Percentiles rank a stretch among this genome's conserved stretches.
Conservation (phyloP, 2,113 vertebrate species). For the Elaphurus davidianus region DNA sequence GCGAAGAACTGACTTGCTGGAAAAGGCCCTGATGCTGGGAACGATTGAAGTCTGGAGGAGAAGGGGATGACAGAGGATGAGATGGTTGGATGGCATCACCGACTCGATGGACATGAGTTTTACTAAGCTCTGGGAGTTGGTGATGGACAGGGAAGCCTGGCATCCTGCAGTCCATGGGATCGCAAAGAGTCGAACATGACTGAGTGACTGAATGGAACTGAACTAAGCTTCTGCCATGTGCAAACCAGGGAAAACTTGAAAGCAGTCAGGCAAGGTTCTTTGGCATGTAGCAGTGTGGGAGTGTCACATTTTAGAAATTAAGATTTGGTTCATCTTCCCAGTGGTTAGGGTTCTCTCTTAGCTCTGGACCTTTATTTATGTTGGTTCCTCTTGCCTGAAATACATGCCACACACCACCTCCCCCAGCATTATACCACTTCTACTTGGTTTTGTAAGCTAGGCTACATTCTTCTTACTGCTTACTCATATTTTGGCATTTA, state of each 20-base stretch:
- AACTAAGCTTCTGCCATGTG: background rate
- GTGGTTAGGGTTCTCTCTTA: background rate
- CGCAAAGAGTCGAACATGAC: rapidly evolving
- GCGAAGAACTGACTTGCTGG: background rate
- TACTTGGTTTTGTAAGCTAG: background rate
- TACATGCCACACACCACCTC: background rate
- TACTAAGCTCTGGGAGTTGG: background rate
- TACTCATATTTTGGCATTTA: background rate
- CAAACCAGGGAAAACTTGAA: background rate
- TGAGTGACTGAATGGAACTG: background rate
- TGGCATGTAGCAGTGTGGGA: background rate
- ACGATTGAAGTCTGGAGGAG: background rate
- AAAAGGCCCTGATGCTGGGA: background rate
- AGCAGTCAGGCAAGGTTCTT: background rate
- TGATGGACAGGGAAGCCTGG: background rate
- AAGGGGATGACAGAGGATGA: background rate
- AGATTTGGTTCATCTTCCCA: background rate
- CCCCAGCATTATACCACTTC: background rate
- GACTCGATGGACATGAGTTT: background rate
- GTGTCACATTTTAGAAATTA: background rate
- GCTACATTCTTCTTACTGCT: background rate
- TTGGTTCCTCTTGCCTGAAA: background rate
- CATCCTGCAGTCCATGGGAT: background rate
- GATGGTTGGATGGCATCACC: background rate
- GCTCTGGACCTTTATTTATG: background rate